phyloP scores from a whole-genome alignment of 2,113 vertebrate species.

The Pituophis catenifer region DNA sequence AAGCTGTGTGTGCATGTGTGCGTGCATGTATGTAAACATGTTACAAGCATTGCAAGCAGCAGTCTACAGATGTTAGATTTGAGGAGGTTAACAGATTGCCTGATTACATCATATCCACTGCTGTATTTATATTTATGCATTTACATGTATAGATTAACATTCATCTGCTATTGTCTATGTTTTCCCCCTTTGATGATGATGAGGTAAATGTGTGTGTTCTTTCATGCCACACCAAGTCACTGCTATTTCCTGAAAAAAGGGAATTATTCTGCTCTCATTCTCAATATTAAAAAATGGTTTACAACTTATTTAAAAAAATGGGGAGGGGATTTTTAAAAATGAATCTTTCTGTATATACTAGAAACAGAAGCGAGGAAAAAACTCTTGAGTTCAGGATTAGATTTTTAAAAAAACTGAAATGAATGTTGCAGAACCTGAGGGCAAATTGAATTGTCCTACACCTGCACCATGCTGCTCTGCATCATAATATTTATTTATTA shows the following conservation, averaged over 20 bases:
- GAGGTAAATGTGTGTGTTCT: neutral
- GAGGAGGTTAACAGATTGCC: neutral
- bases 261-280: neutral
- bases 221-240: neutral
- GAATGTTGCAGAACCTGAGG: neutral
- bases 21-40: neutral
- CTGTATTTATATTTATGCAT: neutral
- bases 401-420: neutral
- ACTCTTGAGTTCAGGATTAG: neutral
- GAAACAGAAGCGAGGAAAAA: neutral
- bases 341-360: neutral
- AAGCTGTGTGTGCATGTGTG: neutral
- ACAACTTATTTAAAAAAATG: neutral
- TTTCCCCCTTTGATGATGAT: neutral
- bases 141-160: neutral
- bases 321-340: neutral
- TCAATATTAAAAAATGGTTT: neutral
- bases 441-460: neutral
- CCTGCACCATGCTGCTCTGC: neutral
- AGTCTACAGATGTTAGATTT: neutral
- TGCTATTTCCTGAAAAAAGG: neutral
- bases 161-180: neutral
- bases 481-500: conserved; percentile 5
- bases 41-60: neutral
- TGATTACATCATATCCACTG: neutral